Conservation (phyloP, 2,113 vertebrate species). For the Alexandromys fortis region DNA sequence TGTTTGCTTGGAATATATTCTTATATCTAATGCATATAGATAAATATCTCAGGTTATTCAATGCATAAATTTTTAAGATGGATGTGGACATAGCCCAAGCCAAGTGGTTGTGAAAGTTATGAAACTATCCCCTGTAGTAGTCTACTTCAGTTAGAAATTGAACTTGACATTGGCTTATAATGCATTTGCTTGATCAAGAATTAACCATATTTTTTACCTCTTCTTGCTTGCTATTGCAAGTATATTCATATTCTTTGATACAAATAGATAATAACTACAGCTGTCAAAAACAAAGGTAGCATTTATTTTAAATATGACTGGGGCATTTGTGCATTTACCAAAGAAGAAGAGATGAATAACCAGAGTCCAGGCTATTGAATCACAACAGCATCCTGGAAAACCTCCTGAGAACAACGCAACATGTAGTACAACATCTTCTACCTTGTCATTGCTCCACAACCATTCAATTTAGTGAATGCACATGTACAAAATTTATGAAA, state of each 20-base stretch:
- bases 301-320: neutral
- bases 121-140: no score
- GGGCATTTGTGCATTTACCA: constrained; percentile 50
- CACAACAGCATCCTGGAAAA: neutral
- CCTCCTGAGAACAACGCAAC: neutral
- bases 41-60: neutral
- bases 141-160: neutral
- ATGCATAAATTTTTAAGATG: neutral
- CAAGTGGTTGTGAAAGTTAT: neutral
- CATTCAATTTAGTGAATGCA: neutral
- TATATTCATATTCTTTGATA: constrained; percentile 37
- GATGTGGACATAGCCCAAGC: neutral
- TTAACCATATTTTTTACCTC: neutral
- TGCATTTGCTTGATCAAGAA: neutral
- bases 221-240: constrained; percentile 21
- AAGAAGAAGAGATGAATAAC: constrained; percentile 7
- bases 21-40: neutral
- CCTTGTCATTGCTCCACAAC: neutral
- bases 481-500: neutral
- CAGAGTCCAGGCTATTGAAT: constrained; percentile 9
- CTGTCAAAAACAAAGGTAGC: neutral
- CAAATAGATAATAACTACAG: neutral
- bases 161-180: neutral
- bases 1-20: neutral
- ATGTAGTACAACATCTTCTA: neutral